phyloP scores from a whole-genome alignment of 2,888 invertebrate species.

The Drosophila incognita region DNA sequence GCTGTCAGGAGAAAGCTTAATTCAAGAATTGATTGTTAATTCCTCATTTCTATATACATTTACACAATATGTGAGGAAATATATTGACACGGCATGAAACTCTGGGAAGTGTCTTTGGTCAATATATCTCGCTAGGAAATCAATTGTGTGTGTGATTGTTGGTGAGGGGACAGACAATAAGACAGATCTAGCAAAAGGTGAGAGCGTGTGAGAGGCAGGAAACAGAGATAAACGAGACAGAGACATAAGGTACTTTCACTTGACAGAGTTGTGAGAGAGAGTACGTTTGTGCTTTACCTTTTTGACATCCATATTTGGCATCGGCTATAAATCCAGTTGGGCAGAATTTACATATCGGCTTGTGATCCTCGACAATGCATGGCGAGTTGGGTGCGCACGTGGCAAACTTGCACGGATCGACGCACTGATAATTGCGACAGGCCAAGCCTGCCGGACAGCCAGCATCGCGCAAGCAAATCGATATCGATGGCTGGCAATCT shows the following conservation, averaged over 20 bases:
- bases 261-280: slow-evolving; percentile 72
- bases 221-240: slow-evolving; percentile 68
- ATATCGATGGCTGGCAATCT: slow-evolving; percentile 93
- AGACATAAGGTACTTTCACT: slow-evolving; percentile 66
- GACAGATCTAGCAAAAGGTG: slow-evolving; percentile 70
- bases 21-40: slow-evolving; percentile 46
- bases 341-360: slow-evolving; percentile 98
- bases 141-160: slow-evolving; percentile 33
- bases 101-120: slow-evolving; percentile 32
- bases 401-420: slow-evolving; percentile 94
- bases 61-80: slow-evolving; percentile 54
- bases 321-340: slow-evolving; percentile 96
- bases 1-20: slow-evolving; percentile 47
- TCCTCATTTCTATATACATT: slow-evolving; percentile 71
- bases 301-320: slow-evolving; percentile 96
- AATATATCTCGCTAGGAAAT: slow-evolving; percentile 48
- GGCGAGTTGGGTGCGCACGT: slow-evolving; percentile 94
- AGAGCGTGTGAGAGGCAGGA: slow-evolving; percentile 72
- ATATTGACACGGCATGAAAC: slow-evolving; percentile 45
- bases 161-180: slow-evolving; percentile 65
- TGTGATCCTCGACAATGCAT: slow-evolving; percentile 97
- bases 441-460: slow-evolving; percentile 94
- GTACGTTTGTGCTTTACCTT: slow-evolving; percentile 91
- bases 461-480: slow-evolving; percentile 94
- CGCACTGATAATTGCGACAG: slow-evolving; percentile 94